Percentiles rank a stretch among this genome's conserved stretches.
These are phyloP conservation scores for Eristalis intricaria DNA, from an alignment of 2,888 invertebrate species.

Conservation along the genomic window DNA sequence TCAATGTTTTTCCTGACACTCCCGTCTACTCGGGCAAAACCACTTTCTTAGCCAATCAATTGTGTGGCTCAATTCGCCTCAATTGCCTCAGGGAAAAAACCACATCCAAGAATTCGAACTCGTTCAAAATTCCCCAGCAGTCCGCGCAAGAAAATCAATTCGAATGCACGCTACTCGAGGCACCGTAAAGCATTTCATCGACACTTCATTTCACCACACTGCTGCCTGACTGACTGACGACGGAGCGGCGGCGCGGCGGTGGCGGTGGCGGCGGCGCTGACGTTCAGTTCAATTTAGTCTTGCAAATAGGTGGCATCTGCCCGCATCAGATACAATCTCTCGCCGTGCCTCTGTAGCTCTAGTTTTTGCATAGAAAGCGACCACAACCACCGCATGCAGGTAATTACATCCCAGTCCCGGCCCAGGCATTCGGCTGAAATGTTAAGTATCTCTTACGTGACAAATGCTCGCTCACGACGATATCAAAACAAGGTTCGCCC, in stretches of 20 bases:
- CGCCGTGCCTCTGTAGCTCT: neutral
- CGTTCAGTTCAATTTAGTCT: neutral
- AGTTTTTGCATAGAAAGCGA: constrained; percentile 24
- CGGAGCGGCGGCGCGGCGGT: no score
- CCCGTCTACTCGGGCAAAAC: neutral
- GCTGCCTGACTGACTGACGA: neutral
- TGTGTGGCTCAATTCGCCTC: neutral
- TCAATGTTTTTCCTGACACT: no score
- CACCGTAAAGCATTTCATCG: neutral
- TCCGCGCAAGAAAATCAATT: neutral
- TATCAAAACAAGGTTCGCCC: constrained; percentile 38
- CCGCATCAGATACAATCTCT: constrained; percentile 27
- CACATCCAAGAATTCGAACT: neutral
- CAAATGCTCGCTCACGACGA: constrained; percentile 36
- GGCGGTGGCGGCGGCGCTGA: no score
- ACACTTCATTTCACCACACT: neutral
- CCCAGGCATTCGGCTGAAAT: constrained; percentile 12
- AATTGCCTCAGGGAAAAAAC: neutral
- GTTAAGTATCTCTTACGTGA: constrained; percentile 59
- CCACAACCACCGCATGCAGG: constrained; percentile 26
- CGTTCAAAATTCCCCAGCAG: neutral
- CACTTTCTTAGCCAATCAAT: neutral
- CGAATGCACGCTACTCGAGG: neutral
- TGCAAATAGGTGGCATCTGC: constrained; percentile 1
- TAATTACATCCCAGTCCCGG: constrained; percentile 24